Conservation (phyloP, 2,113 vertebrate species). For the Crotalus tigris region DNA sequence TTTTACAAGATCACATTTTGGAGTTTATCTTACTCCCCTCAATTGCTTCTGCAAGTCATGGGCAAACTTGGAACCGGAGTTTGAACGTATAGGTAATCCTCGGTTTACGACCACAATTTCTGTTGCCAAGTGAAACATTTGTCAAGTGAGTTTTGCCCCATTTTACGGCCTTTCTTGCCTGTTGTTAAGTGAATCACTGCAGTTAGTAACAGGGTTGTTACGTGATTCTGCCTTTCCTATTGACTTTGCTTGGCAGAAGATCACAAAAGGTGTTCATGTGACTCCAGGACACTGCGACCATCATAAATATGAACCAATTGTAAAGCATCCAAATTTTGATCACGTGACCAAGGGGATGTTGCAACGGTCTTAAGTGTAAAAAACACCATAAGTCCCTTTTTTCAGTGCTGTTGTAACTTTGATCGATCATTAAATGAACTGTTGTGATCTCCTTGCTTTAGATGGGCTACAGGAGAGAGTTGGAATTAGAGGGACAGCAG, state of each 20-base stretch:
- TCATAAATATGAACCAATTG: neutral
- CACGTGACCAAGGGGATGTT: neutral
- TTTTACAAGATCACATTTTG: neutral
- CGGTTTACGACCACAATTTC: neutral
- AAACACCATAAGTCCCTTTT: neutral
- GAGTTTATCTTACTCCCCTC: neutral
- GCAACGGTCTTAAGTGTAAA: neutral
- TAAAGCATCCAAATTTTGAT: neutral
- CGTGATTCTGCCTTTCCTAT: neutral
- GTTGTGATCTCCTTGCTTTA: neutral
- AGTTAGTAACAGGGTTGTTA: neutral
- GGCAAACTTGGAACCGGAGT: neutral
- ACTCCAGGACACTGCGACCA: neutral
- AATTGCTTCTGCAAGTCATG: neutral
- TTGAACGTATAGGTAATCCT: neutral
- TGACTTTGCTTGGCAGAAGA: neutral
- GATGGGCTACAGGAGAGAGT: neutral
- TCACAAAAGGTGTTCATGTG: neutral
- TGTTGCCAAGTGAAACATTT: neutral
- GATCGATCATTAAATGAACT: neutral
- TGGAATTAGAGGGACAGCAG: neutral
- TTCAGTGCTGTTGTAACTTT: neutral
- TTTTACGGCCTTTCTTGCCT: neutral
- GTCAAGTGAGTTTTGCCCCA: neutral
- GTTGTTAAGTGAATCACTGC: neutral